Evolutionary conservation across 2,797 vertebrate species (phyloP).

Genomic region (Myotis daubentonii): DNA sequence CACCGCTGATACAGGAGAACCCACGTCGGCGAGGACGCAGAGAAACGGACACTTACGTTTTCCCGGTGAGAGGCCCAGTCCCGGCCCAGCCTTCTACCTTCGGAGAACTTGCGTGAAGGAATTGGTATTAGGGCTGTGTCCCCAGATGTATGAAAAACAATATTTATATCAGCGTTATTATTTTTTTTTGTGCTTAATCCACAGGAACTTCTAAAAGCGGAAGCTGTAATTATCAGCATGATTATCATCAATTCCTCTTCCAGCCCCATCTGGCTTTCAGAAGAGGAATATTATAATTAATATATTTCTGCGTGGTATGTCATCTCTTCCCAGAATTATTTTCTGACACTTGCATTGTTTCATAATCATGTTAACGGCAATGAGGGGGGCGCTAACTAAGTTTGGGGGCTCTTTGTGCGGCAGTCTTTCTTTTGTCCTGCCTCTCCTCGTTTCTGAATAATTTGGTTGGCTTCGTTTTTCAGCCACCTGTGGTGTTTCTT

Average conservation of each 20-base stretch:
- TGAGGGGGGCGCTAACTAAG: constrained; percentile 60
- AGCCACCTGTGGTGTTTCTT: constrained; percentile 62
- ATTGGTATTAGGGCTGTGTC: constrained; percentile 58
- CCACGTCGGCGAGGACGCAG: neutral
- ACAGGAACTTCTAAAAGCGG: constrained; percentile 76
- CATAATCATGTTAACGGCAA: constrained; percentile 72
- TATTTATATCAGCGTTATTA: constrained; percentile 70
- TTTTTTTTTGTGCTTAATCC: constrained; percentile 62
- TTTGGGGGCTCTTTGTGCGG: neutral
- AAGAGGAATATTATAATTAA: constrained; percentile 79
- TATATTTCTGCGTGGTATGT: constrained; percentile 72
- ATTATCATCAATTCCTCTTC: constrained; percentile 65
- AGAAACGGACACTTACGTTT: neutral
- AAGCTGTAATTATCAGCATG: constrained; percentile 76
- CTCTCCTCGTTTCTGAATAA: neutral
- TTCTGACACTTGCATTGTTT: constrained; percentile 73
- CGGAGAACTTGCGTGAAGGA: constrained; percentile 63
- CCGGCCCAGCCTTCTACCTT: neutral
- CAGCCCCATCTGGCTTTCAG: constrained; percentile 75
- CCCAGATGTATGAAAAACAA: constrained; percentile 74
- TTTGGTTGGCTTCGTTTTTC: constrained; percentile 32
- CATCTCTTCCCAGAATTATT: constrained; percentile 74
- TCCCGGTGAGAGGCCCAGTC: neutral
- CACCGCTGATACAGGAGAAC: neutral
- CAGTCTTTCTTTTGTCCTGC: neutral